Base-by-base conservation (phyloP, 1,140 invertebrate genomes). In the Eurytemora carolleeae region DNA sequence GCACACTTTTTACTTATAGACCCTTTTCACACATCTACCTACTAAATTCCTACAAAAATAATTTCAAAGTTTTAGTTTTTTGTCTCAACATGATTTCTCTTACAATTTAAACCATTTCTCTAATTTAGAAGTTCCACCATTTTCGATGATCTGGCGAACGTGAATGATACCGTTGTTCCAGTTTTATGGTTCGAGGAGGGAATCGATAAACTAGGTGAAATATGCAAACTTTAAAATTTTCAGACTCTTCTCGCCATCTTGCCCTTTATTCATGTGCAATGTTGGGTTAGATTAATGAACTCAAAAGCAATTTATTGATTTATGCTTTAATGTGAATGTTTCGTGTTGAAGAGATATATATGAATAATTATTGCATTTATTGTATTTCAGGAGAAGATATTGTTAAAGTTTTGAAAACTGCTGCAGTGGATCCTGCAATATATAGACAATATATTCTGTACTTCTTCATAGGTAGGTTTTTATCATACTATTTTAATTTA, bases 111-210 rank as follows among this genome's bases (percentile, higher is more conserved):
- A n/a, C n/a, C n/a, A n/a, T n/a, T n/a, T n/a, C n/a, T n/a, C n/a
- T n/a, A n/a, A n/a, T n/a, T n/a, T n/a, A n/a, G n/a, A n/a, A n/a
- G n/a, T n/a, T n/a, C n/a, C n/a, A n/a, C n/a, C n/a, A n/a, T n/a
- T n/a, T n/a, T n/a, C n/a, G n/a, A n/a, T n/a, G n/a, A n/a, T n/a
- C n/a, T n/a, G n/a, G n/a, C n/a, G n/a, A n/a, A n/a, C n/a, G n/a
- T n/a, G n/a, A n/a, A n/a, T n/a, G 58, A 59, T 19, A 59, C 58
- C 17, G 58, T 59, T 2, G 23, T 59, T 18, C 58, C 58, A 2
- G 18, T 59, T 2, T n/a, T 59, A 18, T 59, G 58, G 58, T 59
- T 59, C 21, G 58, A 59, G 18, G 58, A 59, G 26, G 58, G 58
- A 19, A 22, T 59, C n/a, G 58, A 59, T 25, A 25, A 59, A 31